Percentiles rank a stretch among this genome's conserved stretches.
Conservation (phyloP, 2,797 vertebrate genomes). For the Coregonus sp. region DNA sequence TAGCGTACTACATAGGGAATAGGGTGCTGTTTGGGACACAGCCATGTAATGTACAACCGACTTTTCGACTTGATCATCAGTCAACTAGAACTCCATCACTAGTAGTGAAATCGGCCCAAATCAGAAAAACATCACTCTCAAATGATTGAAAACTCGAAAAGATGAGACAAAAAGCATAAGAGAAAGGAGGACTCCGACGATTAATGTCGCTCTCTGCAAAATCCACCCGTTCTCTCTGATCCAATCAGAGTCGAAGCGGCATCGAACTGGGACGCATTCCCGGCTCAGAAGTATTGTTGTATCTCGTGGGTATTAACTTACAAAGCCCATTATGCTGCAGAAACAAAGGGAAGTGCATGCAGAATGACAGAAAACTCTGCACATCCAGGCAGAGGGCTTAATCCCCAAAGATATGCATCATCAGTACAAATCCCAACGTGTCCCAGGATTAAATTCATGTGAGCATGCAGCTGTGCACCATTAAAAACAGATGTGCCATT, state of each 20-base stretch:
- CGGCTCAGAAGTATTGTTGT: constrained; percentile 68
- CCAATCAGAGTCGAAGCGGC: constrained; percentile 59
- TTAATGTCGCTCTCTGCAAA: constrained; percentile 65
- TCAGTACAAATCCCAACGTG: constrained; percentile 71
- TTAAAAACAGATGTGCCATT: constrained; percentile 74
- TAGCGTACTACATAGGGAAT: too few species aligned
- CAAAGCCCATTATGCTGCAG: constrained; percentile 75
- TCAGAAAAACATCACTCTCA: background rate
- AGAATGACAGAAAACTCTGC: constrained; percentile 42
- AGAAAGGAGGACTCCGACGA: constrained; percentile 44
- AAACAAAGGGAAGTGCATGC: constrained; percentile 66
- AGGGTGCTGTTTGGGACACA: too few species aligned
- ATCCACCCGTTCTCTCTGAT: constrained; percentile 60
- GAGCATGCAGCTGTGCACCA: constrained; percentile 64
- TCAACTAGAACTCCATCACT: background rate
- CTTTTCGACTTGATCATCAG: background rate
- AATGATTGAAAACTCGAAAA: background rate
- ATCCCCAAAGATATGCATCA: constrained; percentile 76
- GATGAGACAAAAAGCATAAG: constrained; percentile 22
- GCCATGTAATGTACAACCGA: background rate
- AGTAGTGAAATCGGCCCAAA: background rate
- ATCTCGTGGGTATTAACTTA: constrained; percentile 77
- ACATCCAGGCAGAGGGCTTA: constrained; percentile 55
- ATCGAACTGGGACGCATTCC: constrained; percentile 72
- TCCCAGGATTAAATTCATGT: constrained; percentile 58